These are phyloP conservation scores for Acronicta psi DNA, from an alignment of 2,888 invertebrate species.

Conservation along the genomic window DNA sequence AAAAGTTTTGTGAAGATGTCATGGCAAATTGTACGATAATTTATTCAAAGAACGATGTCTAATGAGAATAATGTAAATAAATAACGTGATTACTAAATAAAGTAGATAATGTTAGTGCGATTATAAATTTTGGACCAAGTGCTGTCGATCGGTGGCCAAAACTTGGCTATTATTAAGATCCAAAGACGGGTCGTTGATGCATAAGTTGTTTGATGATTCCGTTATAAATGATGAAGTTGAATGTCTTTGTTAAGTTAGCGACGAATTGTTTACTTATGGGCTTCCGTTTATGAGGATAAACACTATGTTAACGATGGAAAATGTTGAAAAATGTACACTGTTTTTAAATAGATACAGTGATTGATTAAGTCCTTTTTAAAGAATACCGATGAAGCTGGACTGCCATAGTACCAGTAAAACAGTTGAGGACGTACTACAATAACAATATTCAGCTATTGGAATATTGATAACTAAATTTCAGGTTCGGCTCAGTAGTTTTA, in stretches of 20 bases:
- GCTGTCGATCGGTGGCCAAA: slow-evolving; percentile 77
- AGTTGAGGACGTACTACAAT: no score
- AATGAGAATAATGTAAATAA: slow-evolving; percentile 64
- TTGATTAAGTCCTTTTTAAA: background rate
- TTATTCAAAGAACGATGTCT: slow-evolving; percentile 47
- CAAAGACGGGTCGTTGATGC: slow-evolving; percentile 20
- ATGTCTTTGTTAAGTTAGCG: slow-evolving; percentile 1
- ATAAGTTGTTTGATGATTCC: slow-evolving; percentile 19
- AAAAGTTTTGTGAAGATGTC: slow-evolving; percentile 39
- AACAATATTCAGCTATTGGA: no score
- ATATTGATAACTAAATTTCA: no score
- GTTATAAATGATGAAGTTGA: slow-evolving; percentile 9
- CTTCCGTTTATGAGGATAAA: slow-evolving; percentile 22
- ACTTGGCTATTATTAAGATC: slow-evolving; percentile 43
- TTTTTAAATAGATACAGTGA: background rate
- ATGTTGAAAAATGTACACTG: background rate
- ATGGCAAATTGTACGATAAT: slow-evolving; percentile 31
- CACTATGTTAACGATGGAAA: background rate
- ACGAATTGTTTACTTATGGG: slow-evolving; percentile 24
- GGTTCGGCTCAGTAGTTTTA: no score
- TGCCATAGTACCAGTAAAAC: no score
- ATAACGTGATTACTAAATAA: slow-evolving; percentile 52
- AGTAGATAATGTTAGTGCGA: slow-evolving; percentile 61
- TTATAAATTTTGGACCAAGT: slow-evolving; percentile 84
- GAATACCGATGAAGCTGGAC: no score